Evolutionary conservation across 2,888 invertebrate species (phyloP).

Genomic region (Drosophila lacicola): DNA sequence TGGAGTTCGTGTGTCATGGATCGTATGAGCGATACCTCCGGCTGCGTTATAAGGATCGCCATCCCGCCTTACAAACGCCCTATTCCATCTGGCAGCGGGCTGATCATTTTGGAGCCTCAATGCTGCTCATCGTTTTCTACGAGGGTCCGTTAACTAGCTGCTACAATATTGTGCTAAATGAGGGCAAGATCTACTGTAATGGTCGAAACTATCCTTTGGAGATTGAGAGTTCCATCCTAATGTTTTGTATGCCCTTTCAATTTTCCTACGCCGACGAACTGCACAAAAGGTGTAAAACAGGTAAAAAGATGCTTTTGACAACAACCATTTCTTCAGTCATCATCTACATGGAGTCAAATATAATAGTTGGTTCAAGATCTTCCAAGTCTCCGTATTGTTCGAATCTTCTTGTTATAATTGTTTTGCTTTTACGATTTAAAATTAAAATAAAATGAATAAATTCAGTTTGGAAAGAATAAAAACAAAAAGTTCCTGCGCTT

Average conservation of each 20-base stretch:
- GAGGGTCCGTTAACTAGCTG: slow-evolving; percentile 59
- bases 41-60: slow-evolving; percentile 53
- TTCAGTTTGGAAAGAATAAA: slow-evolving; percentile 18
- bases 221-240: neutral
- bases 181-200: slow-evolving; percentile 52
- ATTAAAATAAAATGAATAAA: slow-evolving; percentile 16
- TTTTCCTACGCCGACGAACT: slow-evolving; percentile 49
- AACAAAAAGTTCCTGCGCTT: neutral
- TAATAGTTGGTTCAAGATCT: slow-evolving; percentile 17
- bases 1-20: slow-evolving; percentile 60
- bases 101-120: slow-evolving; percentile 42
- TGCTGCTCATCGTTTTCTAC: slow-evolving; percentile 58
- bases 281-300: slow-evolving; percentile 31
- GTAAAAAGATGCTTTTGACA: neutral
- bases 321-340: slow-evolving; percentile 57
- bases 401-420: slow-evolving; percentile 17
- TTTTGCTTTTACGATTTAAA: slow-evolving; percentile 27
- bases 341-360: slow-evolving; percentile 60
- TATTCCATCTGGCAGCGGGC: slow-evolving; percentile 60
- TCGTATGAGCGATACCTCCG: slow-evolving; percentile 41
- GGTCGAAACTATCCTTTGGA: slow-evolving; percentile 46
- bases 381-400: slow-evolving; percentile 8
- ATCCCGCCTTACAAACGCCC: slow-evolving; percentile 49
- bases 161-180: slow-evolving; percentile 41
- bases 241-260: slow-evolving; percentile 54